Evolutionary conservation across 1,140 invertebrate genomes (phyloP).

Genomic region (Camponotus floridanus): DNA sequence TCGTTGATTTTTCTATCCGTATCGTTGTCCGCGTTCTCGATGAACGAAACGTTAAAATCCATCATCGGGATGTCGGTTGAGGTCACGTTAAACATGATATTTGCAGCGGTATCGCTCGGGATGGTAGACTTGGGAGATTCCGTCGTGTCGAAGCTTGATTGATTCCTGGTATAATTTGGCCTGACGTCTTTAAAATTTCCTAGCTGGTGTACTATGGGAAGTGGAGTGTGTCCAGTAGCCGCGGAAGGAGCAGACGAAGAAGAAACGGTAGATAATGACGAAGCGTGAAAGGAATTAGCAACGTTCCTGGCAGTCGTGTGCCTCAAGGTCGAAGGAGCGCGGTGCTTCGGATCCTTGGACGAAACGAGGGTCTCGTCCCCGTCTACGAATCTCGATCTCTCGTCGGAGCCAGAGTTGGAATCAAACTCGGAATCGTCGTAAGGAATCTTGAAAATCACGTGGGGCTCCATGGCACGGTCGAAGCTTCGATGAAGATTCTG

Average conservation of each 20-base stretch:
- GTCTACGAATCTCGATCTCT: constrained; percentile 45
- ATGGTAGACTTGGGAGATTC: not conserved
- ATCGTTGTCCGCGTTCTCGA: not conserved
- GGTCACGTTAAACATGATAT: not conserved
- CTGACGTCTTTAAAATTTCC: constrained; percentile 17
- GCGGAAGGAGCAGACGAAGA: constrained; percentile 40
- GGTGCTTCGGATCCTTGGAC: constrained; percentile 46
- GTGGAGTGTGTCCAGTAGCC: constrained; percentile 46
- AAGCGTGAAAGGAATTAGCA: constrained; percentile 71
- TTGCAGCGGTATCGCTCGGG: not conserved
- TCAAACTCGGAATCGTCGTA: constrained; percentile 83
- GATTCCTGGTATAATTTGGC: constrained; percentile 5
- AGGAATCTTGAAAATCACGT: constrained; percentile 83
- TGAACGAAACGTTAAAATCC: not conserved
- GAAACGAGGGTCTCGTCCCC: not conserved
- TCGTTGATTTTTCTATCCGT: constrained; percentile 66
- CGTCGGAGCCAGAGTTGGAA: constrained; percentile 76
- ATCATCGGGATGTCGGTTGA: too few relatives aligned
- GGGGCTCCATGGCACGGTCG: constrained; percentile 80
- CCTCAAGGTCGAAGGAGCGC: constrained; percentile 26
- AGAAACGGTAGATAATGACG: constrained; percentile 41
- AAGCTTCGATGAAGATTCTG: constrained; percentile 71
- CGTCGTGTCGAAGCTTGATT: not conserved
- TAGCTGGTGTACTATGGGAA: constrained; percentile 68
- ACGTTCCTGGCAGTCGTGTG: constrained; percentile 47